Conservation (phyloP, 2,797 vertebrate genomes). For the Tapera naevia region DNA sequence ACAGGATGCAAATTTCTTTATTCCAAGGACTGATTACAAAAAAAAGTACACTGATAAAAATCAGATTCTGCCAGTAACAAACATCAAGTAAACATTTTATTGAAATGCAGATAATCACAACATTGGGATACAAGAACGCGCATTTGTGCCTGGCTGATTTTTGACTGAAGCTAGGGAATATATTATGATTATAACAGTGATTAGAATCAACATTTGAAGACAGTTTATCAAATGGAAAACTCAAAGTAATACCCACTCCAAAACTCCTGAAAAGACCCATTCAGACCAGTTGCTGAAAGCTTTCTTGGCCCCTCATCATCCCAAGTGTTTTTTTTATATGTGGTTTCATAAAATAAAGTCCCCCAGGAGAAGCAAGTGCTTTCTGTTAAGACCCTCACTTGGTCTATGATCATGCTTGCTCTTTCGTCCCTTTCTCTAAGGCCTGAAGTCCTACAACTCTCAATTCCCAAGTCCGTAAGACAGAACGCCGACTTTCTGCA, state of each 20-base stretch:
- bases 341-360: not conserved
- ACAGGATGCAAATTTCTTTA: slow-evolving; percentile 40
- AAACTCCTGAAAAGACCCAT: not conserved
- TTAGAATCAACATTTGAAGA: not conserved
- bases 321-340: not conserved
- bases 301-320: not conserved
- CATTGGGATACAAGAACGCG: slow-evolving; percentile 42
- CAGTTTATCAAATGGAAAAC: slow-evolving; percentile 25
- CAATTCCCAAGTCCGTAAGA: not conserved
- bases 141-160: slow-evolving; percentile 28
- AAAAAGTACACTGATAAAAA: slow-evolving; percentile 39
- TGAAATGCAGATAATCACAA: slow-evolving; percentile 58
- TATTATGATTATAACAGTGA: not conserved
- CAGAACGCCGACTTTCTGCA: not conserved
- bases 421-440: not conserved
- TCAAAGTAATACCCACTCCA: not conserved
- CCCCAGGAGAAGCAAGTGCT: not conserved
- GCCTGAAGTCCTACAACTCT: not conserved
- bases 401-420: not conserved
- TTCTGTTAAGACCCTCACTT: not conserved
- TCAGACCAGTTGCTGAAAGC: not conserved
- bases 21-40: slow-evolving; percentile 65
- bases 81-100: slow-evolving; percentile 63
- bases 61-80: slow-evolving; percentile 49
- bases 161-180: slow-evolving; percentile 2